These are phyloP conservation scores for Pseudomugil gertrudae DNA, from an alignment of 2,797 vertebrate species.

Conservation along the genomic window DNA sequence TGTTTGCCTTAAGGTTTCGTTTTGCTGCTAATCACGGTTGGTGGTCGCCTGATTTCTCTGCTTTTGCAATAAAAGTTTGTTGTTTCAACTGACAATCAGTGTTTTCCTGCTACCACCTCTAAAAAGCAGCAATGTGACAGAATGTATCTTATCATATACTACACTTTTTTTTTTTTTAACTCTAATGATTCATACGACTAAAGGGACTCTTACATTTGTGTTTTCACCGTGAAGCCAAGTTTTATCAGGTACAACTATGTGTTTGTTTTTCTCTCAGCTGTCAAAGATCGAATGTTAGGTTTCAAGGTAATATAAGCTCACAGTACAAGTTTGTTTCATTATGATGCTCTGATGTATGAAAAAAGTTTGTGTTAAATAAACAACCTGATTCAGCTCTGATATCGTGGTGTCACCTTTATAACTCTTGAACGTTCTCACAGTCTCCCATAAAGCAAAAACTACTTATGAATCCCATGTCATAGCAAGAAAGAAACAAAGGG, in stretches of 20 bases:
- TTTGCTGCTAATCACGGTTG: slow-evolving; percentile 69
- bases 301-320: slow-evolving; percentile 41
- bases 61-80: slow-evolving; percentile 4
- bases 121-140: slow-evolving; percentile 25
- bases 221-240: slow-evolving; percentile 5
- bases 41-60: slow-evolving; percentile 28
- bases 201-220: slow-evolving; percentile 41
- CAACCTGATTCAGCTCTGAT: slow-evolving; percentile 33
- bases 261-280: slow-evolving; percentile 13
- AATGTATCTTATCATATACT: slow-evolving; percentile 28
- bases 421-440: not conserved
- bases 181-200: slow-evolving; percentile 16
- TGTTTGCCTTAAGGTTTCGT: slow-evolving; percentile 71
- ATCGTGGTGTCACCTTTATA: slow-evolving; percentile 20
- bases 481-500: no score
- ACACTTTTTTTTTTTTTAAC: slow-evolving; percentile 13
- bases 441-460: not conserved
- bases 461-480: no score
- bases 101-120: slow-evolving; percentile 45
- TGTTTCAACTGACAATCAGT: slow-evolving; percentile 68
- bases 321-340: slow-evolving; percentile 51
- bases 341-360: slow-evolving; percentile 54
- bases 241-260: slow-evolving; percentile 30
- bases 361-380: slow-evolving; percentile 69
- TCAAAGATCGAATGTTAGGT: slow-evolving; percentile 37